These are phyloP conservation scores for Toxotes jaculatrix DNA, from an alignment of 2,113 vertebrate species.

Conservation along the genomic window DNA sequence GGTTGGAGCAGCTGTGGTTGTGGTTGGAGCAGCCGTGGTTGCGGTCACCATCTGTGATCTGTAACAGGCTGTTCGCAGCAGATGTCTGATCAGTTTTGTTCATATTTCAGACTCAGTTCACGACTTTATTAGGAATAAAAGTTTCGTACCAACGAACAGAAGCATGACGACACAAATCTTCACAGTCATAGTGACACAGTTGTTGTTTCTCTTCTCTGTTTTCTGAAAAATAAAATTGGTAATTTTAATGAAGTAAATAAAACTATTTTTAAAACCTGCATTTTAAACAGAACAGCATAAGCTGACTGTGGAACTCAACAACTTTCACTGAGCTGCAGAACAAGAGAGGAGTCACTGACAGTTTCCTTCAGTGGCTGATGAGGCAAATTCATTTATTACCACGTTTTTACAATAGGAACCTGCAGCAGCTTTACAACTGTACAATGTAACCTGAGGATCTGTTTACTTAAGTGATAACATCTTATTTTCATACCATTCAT, in stretches of 20 bases:
- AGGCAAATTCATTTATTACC: no score
- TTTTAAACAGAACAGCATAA: no score
- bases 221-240: not conserved
- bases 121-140: no score
- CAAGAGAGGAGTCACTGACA: no score
- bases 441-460: no score
- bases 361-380: no score
- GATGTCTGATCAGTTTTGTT: not conserved
- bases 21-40: not conserved
- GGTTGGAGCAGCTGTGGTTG: not conserved
- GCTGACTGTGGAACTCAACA: no score
- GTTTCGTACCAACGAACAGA: constrained; percentile 21
- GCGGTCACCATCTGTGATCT: not conserved
- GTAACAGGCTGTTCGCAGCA: not conserved
- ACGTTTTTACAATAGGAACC: no score
- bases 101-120: not conserved
- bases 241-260: not conserved
- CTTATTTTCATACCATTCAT: no score
- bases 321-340: no score
- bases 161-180: not conserved
- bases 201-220: not conserved
- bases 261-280: not conserved
- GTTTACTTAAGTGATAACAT: no score
- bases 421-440: no score
- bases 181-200: not conserved